A percentile compares a stretch with the other conserved stretches of the same genome.
These are phyloP conservation scores for Sceloporus tristichus DNA, from an alignment of 2,113 vertebrate species.

Conservation along the genomic window DNA sequence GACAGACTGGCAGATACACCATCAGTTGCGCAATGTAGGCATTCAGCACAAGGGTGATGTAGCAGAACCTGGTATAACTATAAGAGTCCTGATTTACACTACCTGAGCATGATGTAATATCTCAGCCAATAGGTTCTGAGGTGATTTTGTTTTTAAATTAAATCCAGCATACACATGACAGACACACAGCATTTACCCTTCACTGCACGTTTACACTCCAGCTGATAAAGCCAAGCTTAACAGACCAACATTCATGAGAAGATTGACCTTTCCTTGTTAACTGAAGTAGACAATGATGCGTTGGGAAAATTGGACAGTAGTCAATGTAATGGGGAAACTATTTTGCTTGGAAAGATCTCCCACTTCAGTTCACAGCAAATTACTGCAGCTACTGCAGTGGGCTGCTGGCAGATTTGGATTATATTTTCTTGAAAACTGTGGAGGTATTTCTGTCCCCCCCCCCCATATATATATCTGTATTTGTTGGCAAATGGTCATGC, in stretches of 20 bases:
- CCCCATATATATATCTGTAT: background rate
- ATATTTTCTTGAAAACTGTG: slow-evolving; percentile 36
- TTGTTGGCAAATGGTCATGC: background rate
- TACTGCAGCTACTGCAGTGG: slow-evolving; percentile 27
- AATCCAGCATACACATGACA: background rate
- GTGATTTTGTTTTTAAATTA: background rate
- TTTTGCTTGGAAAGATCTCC: slow-evolving; percentile 50
- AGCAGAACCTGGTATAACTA: too few relatives aligned
- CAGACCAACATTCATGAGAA: slow-evolving; percentile 47
- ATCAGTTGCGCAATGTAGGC: too few relatives aligned
- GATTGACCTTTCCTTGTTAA: slow-evolving; percentile 64
- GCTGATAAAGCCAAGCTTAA: slow-evolving; percentile 54
- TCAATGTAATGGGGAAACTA: slow-evolving; percentile 37
- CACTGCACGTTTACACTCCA: slow-evolving; percentile 29
- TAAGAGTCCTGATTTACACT: too few relatives aligned
- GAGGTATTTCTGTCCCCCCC: background rate
- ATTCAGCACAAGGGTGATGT: too few relatives aligned
- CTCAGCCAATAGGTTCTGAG: too few relatives aligned
- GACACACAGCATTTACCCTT: background rate
- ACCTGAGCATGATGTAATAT: too few relatives aligned
- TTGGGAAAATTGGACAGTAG: slow-evolving; percentile 28
- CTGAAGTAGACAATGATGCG: slow-evolving; percentile 56
- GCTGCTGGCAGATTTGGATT: slow-evolving; percentile 18
- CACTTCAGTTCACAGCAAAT: slow-evolving; percentile 55
- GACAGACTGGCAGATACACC: too few relatives aligned